A percentile compares a stretch with the other conserved stretches of the same genome.
Conservation (phyloP, 1,140 invertebrate genomes). For the Drosophila nasuta region DNA sequence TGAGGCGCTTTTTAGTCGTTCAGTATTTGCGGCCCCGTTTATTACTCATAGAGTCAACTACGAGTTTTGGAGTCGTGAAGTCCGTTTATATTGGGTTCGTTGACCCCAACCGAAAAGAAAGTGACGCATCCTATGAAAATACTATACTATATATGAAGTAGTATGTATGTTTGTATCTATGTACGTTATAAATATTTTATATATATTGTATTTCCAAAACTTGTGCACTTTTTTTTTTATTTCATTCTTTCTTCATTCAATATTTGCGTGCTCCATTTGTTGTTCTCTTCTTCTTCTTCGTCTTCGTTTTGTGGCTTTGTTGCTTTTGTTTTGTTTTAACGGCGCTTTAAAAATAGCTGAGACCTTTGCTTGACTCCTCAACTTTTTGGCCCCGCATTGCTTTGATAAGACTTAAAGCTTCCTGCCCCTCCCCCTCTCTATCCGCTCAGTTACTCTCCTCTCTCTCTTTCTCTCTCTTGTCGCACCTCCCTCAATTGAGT, state of each 20-base stretch:
- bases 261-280: slow-evolving; percentile 55
- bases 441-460: no score
- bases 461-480: background rate
- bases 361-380: slow-evolving; percentile 66
- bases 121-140: slow-evolving; percentile 44
- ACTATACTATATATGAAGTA: background rate
- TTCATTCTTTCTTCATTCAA: slow-evolving; percentile 33
- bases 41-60: slow-evolving; percentile 66
- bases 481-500: background rate
- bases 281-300: background rate
- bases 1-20: slow-evolving; percentile 55
- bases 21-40: slow-evolving; percentile 34
- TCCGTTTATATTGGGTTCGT: slow-evolving; percentile 38
- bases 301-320: background rate
- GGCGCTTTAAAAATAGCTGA: slow-evolving; percentile 66
- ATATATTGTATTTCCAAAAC: slow-evolving; percentile 26
- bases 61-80: background rate
- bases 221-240: slow-evolving; percentile 40
- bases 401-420: slow-evolving; percentile 50
- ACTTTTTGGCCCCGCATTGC: slow-evolving; percentile 41
- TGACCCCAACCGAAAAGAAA: slow-evolving; percentile 12
- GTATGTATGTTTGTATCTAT: background rate
- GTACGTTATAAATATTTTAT: slow-evolving; percentile 10
- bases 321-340: slow-evolving; percentile 14
- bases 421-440: background rate